Evolutionary conservation across 2,113 vertebrate genomes (phyloP).

Genomic region (Oxyruncus cristatus): DNA sequence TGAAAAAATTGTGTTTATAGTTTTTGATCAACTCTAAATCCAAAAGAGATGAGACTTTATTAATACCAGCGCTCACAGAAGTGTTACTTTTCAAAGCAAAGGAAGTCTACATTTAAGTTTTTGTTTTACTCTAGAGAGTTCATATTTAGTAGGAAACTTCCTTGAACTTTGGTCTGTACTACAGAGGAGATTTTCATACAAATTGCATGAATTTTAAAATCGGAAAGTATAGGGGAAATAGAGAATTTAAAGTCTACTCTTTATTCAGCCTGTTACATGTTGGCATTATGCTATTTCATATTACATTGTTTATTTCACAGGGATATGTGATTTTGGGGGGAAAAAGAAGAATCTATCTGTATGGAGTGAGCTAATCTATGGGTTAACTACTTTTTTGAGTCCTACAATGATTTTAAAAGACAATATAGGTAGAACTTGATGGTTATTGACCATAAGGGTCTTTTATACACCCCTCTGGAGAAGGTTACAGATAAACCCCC

Average conservation of each 20-base stretch:
- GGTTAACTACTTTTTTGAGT: neutral
- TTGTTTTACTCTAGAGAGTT: neutral
- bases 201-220: neutral
- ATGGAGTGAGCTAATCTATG: neutral
- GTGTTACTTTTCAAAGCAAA: neutral
- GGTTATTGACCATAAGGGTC: neutral
- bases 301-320: neutral
- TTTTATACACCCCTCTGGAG: neutral
- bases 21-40: neutral
- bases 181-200: neutral
- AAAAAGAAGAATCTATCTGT: neutral
- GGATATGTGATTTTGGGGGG: neutral
- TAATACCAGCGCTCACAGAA: neutral
- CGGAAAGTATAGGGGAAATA: neutral
- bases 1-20: neutral
- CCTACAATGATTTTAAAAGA: neutral
- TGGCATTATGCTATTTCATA: neutral
- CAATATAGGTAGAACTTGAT: neutral
- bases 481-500: neutral
- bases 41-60: neutral
- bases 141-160: neutral
- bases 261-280: neutral
- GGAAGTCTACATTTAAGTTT: neutral
- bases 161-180: neutral
- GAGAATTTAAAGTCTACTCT: neutral